Evolutionary conservation across 2,888 invertebrate genomes (phyloP).

Genomic region (Dusona sp.): DNA sequence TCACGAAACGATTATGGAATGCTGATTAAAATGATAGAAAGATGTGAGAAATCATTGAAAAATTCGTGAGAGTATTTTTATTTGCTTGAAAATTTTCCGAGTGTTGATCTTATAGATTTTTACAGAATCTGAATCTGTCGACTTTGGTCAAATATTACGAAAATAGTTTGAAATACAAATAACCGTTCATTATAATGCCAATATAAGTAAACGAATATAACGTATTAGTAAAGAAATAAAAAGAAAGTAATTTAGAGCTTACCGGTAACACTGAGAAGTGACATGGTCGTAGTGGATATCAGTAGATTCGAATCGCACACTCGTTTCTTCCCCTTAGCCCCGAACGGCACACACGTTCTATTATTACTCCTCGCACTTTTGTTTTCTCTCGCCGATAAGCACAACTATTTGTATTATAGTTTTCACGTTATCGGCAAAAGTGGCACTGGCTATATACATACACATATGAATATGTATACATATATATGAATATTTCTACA

Average conservation of each 20-base stretch:
- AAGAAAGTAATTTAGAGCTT: conserved; percentile 60
- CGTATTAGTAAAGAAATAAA: background rate
- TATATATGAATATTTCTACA: conserved; percentile 47
- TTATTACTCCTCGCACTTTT: conserved; percentile 25
- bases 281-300: conserved; percentile 75
- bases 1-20: background rate
- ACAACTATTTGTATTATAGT: conserved; percentile 41
- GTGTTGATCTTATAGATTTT: background rate
- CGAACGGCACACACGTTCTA: conserved; percentile 46
- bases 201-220: background rate
- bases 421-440: conserved; percentile 51
- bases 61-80: background rate
- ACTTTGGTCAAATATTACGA: background rate
- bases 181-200: background rate
- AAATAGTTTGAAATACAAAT: background rate
- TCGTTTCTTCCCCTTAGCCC: conserved; percentile 34
- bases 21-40: background rate
- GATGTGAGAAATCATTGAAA: background rate
- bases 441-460: conserved; percentile 50
- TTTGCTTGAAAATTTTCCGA: too few relatives aligned
- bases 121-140: background rate
- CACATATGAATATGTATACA: conserved; percentile 27
- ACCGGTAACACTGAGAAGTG: conserved; percentile 81
- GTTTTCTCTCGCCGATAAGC: conserved; percentile 41
- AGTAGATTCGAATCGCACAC: conserved; percentile 59